Percentiles rank a stretch among this genome's conserved stretches.
Evolutionary conservation across 2,797 vertebrate species (phyloP).

Genomic region (Girardinus metallicus): DNA sequence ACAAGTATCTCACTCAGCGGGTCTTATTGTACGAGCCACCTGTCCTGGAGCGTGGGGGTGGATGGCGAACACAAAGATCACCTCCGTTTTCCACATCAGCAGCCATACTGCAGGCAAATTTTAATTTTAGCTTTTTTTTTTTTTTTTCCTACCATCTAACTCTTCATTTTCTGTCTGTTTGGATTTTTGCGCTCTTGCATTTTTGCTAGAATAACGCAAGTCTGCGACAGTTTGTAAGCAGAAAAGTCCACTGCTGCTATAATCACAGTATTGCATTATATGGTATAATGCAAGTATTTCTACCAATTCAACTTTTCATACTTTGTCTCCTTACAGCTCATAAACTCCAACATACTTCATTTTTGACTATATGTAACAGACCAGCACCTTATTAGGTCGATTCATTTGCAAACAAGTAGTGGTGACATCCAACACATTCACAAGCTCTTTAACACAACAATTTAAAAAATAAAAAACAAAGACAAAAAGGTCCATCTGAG

Average conservation of each 20-base stretch:
- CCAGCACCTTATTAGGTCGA: background rate
- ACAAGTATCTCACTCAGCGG: constrained; percentile 80
- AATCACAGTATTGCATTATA: too few species aligned
- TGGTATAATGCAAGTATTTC: background rate
- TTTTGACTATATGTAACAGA: background rate
- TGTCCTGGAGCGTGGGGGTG: constrained; percentile 58
- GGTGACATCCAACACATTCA: too few species aligned
- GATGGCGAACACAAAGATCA: constrained; percentile 42
- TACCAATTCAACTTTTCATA: background rate
- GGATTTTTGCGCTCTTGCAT: constrained; percentile 3
- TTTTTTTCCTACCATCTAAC: background rate
- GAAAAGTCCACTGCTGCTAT: background rate
- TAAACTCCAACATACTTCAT: background rate
- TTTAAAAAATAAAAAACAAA: too few species aligned
- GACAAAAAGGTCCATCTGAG: too few species aligned
- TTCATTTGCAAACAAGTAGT: too few species aligned
- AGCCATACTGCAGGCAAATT: background rate
- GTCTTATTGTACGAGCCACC: constrained; percentile 79
- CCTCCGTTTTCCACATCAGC: constrained; percentile 20
- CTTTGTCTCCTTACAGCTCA: background rate
- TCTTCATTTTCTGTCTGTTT: background rate
- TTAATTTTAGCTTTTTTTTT: background rate
- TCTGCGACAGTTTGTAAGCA: constrained; percentile 11
- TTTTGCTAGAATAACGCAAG: constrained; percentile 11
- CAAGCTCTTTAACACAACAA: too few species aligned